Evolutionary conservation across 2,888 invertebrate genomes (phyloP), one percentile per base, ranked within the genome.

Genomic region (Carabus problematicus): DNA sequence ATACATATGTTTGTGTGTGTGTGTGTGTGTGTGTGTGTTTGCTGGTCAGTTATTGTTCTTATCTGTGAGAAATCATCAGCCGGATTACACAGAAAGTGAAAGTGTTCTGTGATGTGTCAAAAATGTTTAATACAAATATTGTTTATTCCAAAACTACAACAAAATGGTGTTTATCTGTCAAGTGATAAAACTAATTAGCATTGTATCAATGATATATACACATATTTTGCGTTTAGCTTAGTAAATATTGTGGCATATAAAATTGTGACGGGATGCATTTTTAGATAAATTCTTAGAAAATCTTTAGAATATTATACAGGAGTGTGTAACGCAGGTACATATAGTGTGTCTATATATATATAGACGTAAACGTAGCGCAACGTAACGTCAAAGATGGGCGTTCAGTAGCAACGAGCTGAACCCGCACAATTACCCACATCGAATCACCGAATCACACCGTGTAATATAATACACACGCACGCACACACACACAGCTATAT

Each of bases 361-460:
- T 12, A 49, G 12, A 11, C 12, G 49, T 49, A 49, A 29, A 6
- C 29, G 29, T 6, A 29, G 3, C 29, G 29, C 29, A 29, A 6
- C 29, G 29, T 29, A 29, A 29, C 29, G 29, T 29, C 29, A 29
- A 29, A 29, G 29, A 29, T 29, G 29, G 29, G 29, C 29, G 29
- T 29, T 29, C 67, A 61, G 68, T 61, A 68, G 68, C 67, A 67
- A 59, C 60, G 8, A 67, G 59, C 19, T 54, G 29, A 52, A 43
- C 52, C 68, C 60, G 54, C 39, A 19, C 68, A 68, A 68, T 68
- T 68, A 68, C 68, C 68, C 61, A 60, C 59, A n/a, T 56, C 56
- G 40, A 56, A 56, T 56, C 56, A 56, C 56, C 56, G 40, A 66
- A 66, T 66, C 66, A 66, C 66, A 66, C 66, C 59, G 49, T 66